These are phyloP conservation scores for Dermochelys coriacea DNA, from an alignment of 2,797 vertebrate genomes.

Conservation along the genomic window DNA sequence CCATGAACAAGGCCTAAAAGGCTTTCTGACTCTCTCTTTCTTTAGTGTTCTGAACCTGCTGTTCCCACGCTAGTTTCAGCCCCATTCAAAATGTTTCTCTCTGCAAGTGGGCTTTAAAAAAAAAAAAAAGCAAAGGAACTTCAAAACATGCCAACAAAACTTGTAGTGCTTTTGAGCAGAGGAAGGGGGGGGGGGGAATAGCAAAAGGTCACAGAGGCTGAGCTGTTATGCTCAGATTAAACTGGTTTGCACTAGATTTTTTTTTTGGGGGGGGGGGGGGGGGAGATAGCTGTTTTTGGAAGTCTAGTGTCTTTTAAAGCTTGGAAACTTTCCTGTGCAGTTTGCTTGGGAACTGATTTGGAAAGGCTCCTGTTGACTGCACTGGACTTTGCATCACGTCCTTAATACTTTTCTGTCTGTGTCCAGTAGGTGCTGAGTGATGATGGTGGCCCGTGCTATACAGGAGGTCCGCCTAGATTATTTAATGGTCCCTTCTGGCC, in stretches of 20 bases:
- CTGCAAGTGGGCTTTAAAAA: background rate
- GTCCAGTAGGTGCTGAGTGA: background rate
- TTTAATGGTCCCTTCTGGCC: background rate
- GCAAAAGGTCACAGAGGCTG: background rate
- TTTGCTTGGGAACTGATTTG: background rate
- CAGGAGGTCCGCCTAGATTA: background rate
- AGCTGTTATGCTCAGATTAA: background rate
- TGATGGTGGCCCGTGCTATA: background rate
- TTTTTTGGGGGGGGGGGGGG: too few species aligned
- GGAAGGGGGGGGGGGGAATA: background rate
- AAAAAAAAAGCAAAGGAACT: background rate
- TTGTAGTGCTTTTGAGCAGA: background rate
- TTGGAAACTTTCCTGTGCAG: background rate
- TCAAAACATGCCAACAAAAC: background rate
- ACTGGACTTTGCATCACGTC: background rate
- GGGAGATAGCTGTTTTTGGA: background rate
- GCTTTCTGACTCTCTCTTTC: background rate
- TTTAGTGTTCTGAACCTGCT: background rate
- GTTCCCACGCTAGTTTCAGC: background rate
- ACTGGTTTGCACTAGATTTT: constrained; percentile 52
- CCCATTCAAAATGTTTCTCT: background rate
- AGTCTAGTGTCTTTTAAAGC: background rate
- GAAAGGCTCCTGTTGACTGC: background rate
- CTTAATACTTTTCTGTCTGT: background rate
- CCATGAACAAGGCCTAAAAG: background rate